Percentiles rank a stretch among this genome's conserved stretches.
Evolutionary conservation across 2,888 invertebrate species (phyloP).

Genomic region (Dascillus cervinus): DNA sequence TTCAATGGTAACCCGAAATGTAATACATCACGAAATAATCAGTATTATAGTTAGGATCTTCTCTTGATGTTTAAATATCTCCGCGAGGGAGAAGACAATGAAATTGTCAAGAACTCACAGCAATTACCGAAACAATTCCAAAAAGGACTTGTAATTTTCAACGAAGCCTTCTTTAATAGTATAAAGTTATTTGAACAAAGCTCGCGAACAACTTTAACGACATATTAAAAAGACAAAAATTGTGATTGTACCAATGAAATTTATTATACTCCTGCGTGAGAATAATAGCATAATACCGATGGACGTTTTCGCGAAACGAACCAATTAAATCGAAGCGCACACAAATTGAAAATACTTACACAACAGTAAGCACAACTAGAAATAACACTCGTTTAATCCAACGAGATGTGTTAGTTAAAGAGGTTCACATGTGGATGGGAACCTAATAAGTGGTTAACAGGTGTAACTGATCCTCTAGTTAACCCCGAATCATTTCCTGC

Average conservation of each 20-base stretch:
- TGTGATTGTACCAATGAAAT: conserved; percentile 19
- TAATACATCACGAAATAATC: conserved; percentile 11
- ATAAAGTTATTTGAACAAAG: conserved; percentile 17
- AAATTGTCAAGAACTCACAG: conserved; percentile 18
- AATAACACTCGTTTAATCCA: too few species aligned
- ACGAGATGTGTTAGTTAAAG: conserved; percentile 15
- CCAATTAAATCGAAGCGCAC: too few species aligned
- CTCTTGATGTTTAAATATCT: conserved; percentile 10
- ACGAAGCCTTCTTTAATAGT: conserved; percentile 18
- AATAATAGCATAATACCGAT: too few species aligned
- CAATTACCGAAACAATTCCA: conserved; percentile 22
- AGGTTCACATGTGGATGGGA: conserved; percentile 24
- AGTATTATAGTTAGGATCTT: conserved; percentile 15
- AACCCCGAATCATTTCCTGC: conserved; percentile 32
- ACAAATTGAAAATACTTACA: too few species aligned
- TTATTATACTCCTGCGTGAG: too few species aligned
- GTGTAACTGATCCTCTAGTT: conserved; percentile 30
- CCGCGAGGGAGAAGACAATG: conserved; percentile 11
- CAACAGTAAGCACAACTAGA: too few species aligned
- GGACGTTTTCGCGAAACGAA: too few species aligned
- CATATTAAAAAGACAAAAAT: conserved; percentile 21
- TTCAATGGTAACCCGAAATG: too few species aligned
- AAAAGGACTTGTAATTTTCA: conserved; percentile 21
- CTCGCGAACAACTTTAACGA: conserved; percentile 17
- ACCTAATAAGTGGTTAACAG: conserved; percentile 33